phyloP scores from a whole-genome alignment of 2,113 vertebrate genomes.

The Galbula dea region DNA sequence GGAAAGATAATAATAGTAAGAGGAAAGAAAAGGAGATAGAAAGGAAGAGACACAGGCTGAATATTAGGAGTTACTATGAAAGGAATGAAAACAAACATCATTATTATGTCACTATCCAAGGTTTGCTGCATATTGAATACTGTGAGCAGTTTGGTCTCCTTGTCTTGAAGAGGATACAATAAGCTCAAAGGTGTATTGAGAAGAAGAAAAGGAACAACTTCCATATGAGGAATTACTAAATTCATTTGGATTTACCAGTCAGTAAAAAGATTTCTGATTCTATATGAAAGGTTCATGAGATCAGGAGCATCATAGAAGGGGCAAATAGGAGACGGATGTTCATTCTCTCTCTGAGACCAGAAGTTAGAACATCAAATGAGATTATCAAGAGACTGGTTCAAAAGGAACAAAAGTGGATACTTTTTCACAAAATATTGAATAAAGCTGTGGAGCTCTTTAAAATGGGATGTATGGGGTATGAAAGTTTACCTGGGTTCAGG shows the following conservation, averaged over 20 bases:
- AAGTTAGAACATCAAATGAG: neutral
- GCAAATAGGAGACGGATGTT: neutral
- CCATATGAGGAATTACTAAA: neutral
- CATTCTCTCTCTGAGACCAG: neutral
- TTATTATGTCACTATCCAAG: neutral
- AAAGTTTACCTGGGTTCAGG: neutral
- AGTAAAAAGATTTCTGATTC: neutral
- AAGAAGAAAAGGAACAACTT: conserved; percentile 11
- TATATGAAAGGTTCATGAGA: neutral
- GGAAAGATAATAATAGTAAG: neutral
- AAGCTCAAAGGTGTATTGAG: neutral
- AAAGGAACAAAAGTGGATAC: neutral
- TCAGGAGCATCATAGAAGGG: neutral
- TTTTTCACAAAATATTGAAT: neutral
- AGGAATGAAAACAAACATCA: neutral
- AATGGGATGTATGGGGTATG: neutral
- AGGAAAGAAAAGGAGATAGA: neutral
- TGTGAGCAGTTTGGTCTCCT: neutral
- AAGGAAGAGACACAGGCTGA: neutral
- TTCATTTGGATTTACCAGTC: neutral
- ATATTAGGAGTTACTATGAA: neutral
- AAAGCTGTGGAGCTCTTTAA: neutral
- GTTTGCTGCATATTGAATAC: neutral
- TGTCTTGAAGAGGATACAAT: neutral
- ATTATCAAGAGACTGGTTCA: neutral